Evolutionary conservation across 2,113 vertebrate genomes (phyloP).

Genomic region (Girardinichthys multiradiatus): DNA sequence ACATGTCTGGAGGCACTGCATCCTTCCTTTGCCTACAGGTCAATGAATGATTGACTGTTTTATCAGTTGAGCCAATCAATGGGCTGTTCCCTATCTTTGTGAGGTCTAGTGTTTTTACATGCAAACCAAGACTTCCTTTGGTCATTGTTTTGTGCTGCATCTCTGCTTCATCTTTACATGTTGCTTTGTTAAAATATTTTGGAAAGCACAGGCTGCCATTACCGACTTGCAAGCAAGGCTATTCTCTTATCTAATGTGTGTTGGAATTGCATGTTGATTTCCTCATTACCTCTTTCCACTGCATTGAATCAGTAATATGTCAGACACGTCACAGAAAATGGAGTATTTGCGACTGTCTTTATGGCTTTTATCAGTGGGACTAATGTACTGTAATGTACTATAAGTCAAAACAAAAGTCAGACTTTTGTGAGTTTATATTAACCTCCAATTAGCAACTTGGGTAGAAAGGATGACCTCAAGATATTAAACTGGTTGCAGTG

Average conservation of each 20-base stretch:
- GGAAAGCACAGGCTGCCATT: not conserved
- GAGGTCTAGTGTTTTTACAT: constrained; percentile 22
- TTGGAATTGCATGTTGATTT: constrained; percentile 42
- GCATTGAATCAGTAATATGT: constrained; percentile 38
- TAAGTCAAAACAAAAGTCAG: constrained; percentile 41
- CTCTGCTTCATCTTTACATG: constrained; percentile 5
- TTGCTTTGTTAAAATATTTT: constrained; percentile 8
- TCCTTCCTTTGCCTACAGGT: constrained; percentile 19
- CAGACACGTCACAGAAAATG: constrained; percentile 33
- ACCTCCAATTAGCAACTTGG: constrained; percentile 55
- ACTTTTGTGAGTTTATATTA: constrained; percentile 54
- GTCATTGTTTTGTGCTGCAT: constrained; percentile 12
- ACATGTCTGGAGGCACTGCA: constrained; percentile 16
- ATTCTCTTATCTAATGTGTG: constrained; percentile 13
- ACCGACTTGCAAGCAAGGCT: constrained; percentile 7
- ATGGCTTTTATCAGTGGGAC: constrained; percentile 26
- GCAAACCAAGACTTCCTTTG: constrained; percentile 13
- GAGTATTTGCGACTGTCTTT: constrained; percentile 38
- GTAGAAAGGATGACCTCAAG: constrained; percentile 41
- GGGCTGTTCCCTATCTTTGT: constrained; percentile 5
- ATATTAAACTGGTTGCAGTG: constrained; percentile 25
- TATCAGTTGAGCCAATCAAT: constrained; percentile 64
- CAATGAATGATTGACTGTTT: constrained; percentile 62
- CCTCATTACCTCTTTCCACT: constrained; percentile 38
- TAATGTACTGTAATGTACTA: constrained; percentile 40